Conservation (phyloP, 2,888 invertebrate species). For the Mimachlamys varia region DNA sequence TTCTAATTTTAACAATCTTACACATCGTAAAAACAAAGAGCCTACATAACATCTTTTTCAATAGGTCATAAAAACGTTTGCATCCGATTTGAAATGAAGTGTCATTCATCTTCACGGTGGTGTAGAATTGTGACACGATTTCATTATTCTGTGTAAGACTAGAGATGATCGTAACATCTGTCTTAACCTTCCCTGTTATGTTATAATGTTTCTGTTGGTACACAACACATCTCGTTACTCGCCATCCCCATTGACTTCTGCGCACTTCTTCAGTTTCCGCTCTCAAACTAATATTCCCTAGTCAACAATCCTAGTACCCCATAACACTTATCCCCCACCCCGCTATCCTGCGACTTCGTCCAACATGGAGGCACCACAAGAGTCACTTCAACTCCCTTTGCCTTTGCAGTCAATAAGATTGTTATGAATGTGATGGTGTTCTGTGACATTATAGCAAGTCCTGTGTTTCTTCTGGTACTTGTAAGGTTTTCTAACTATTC, state of each 20-base stretch:
- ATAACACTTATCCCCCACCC: background rate
- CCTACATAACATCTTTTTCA: conserved; percentile 11
- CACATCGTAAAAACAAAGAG: conserved; percentile 15
- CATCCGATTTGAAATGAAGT: background rate
- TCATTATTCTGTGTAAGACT: background rate
- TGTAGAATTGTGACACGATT: conserved; percentile 21
- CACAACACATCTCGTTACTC: background rate
- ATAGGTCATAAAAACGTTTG: conserved; percentile 36
- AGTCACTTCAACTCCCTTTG: background rate
- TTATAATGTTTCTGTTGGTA: background rate
- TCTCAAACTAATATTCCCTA: background rate
- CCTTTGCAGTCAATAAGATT: background rate
- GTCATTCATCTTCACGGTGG: background rate
- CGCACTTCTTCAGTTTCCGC: background rate
- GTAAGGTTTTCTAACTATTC: background rate
- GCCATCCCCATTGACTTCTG: background rate
- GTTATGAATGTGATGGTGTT: background rate
- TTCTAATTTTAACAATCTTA: conserved; percentile 10
- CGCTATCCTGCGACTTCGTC: background rate
- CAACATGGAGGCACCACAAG: background rate
- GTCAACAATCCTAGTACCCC: background rate
- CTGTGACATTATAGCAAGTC: background rate
- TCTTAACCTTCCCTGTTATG: background rate
- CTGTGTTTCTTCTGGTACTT: too few species aligned
- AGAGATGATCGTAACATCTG: background rate